Evolutionary conservation across 2,113 vertebrate genomes (phyloP).

Genomic region (Lanius collurio): DNA sequence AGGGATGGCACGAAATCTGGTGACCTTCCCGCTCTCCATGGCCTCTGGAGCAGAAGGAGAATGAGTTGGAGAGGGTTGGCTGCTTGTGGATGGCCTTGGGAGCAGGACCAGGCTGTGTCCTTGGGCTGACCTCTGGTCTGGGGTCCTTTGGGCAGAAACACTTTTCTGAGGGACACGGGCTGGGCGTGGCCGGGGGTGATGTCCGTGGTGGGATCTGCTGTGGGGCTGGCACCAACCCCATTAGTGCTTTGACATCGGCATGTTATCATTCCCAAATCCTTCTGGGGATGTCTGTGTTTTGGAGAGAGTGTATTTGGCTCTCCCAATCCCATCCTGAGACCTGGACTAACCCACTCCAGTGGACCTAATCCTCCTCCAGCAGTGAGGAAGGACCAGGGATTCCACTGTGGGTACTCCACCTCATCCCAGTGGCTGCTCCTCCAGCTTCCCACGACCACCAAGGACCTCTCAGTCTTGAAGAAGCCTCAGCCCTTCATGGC

Average conservation of each 20-base stretch:
- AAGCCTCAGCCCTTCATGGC: neutral
- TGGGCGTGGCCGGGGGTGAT: neutral
- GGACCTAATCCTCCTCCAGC: neutral
- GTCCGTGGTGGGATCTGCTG: neutral
- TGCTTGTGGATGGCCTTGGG: accelerated
- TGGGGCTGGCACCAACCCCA: neutral
- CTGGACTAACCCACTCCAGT: neutral
- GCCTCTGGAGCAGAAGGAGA: neutral
- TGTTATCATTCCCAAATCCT: neutral
- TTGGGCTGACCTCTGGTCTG: neutral
- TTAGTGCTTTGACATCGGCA: accelerated
- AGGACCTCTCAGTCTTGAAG: neutral
- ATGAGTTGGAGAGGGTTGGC: neutral
- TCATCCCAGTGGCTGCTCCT: neutral
- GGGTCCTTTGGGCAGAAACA: neutral
- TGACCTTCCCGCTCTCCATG: accelerated
- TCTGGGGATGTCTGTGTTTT: neutral
- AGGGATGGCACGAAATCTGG: neutral
- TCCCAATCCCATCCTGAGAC: neutral
- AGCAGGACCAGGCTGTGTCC: neutral
- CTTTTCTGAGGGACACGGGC: neutral
- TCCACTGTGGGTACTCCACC: neutral
- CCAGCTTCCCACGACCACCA: neutral
- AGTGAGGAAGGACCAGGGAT: neutral
- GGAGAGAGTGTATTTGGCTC: neutral